Base-by-base conservation (phyloP, 1,140 invertebrate species). In the Muscidifurax raptorellus region DNA sequence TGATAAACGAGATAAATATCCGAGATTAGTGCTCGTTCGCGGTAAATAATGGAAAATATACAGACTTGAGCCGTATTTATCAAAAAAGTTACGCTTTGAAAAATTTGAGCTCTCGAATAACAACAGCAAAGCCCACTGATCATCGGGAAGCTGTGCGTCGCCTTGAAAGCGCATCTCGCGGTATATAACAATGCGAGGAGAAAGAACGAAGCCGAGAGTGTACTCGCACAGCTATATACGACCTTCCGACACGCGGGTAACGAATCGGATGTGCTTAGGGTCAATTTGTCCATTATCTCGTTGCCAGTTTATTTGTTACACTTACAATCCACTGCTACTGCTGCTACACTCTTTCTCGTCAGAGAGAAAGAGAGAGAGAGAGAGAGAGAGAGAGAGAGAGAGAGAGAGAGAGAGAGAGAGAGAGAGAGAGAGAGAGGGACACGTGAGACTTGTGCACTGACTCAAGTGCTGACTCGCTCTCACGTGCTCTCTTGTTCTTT, bases 251-350 rank as follows among this genome's bases (percentile, higher is more conserved):
- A 85, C 88, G 85, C 88, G 80, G 72, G 86, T 89, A 90, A 90
- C 87, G 89, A 88, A 89, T 91, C 88, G 88, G 90, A 92, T 91
- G 90, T 88, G 88, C 90, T 90, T 90, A 91, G 90, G 88, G 88
- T 88, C 90, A 91, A 92, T 92, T 91, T 91, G 88, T 90, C 90
- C 88, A 92, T 91, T 92, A 92, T 91, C 88, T 90, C 87, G 88
- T 91, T 91, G 88, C 89, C 88, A 89, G 87, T 90, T 91, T 91
- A 91, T 91, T 91, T 91, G 90, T 90, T 91, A 89, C 89, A 89
- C 88, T 88, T 88, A 74, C 87, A 88, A 87, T 88, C 86, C 66
- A 59, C 44, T 32, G 36, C 25, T 40, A 1, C 78, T 59, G 18
- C 22, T 22, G 22, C 52, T n/a, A n/a, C 44, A 47, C 52, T 59